These are phyloP conservation scores for Istiophorus platypterus DNA, from an alignment of 2,113 vertebrate species.

Conservation along the genomic window DNA sequence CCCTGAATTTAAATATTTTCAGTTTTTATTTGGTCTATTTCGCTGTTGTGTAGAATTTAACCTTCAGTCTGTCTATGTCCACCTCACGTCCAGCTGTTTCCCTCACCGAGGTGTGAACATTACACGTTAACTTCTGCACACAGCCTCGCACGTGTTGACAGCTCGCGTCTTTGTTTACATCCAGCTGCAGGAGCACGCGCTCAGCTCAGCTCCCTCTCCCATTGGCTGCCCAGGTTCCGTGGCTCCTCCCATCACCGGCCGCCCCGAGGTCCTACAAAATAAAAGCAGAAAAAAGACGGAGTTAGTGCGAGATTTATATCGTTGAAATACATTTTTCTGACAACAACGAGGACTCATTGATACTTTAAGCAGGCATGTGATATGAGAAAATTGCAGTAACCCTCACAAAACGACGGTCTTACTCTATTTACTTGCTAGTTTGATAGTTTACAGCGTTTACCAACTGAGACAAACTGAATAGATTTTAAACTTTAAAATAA, in stretches of 20 bases:
- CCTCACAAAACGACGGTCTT: not conserved
- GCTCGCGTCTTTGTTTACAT: slow-evolving; percentile 64
- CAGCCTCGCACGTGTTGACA: not conserved
- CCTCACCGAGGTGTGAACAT: too few species aligned
- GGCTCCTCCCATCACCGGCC: slow-evolving; percentile 13
- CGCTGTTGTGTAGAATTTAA: too few species aligned
- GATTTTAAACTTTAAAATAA: too few species aligned
- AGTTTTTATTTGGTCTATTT: too few species aligned
- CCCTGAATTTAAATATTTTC: too few species aligned
- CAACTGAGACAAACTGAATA: not conserved
- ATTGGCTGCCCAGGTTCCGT: slow-evolving; percentile 37
- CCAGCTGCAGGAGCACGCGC: slow-evolving; percentile 47
- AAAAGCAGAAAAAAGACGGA: not conserved
- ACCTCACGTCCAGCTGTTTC: too few species aligned
- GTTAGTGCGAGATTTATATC: not conserved
- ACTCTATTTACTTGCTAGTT: not conserved
- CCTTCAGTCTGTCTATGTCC: too few species aligned
- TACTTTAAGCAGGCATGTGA: not conserved
- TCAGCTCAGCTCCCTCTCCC: slow-evolving; percentile 25
- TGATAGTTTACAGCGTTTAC: not conserved
- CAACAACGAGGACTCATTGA: not conserved
- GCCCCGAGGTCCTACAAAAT: not conserved
- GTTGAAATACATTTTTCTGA: accelerated
- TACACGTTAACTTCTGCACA: not conserved
- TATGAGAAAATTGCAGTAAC: not conserved